These are phyloP conservation scores for Melolontha melolontha DNA, from an alignment of 2,888 invertebrate species.

Conservation along the genomic window DNA sequence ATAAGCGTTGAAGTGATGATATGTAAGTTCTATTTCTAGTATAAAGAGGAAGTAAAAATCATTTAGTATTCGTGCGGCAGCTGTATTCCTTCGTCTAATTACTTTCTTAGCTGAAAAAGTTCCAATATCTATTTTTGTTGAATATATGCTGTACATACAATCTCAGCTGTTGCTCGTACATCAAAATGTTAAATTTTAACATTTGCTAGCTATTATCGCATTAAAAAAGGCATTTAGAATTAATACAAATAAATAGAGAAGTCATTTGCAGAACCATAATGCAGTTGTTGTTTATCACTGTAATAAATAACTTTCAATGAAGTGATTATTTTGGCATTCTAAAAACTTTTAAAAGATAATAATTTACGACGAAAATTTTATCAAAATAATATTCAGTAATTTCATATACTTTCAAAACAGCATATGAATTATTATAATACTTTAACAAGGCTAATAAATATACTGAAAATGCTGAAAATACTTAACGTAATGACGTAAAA, in stretches of 20 bases:
- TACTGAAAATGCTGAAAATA: no score
- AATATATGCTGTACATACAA: slow-evolving; percentile 49
- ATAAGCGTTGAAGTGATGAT: slow-evolving; percentile 15
- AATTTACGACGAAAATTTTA: no score
- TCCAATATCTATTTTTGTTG: slow-evolving; percentile 49
- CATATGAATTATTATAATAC: no score
- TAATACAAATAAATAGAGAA: neutral
- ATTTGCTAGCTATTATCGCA: slow-evolving; percentile 4
- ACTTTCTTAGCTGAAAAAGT: slow-evolving; percentile 49
- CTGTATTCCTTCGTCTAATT: slow-evolving; percentile 50
- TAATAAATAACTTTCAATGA: no score
- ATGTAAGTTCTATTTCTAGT: slow-evolving; percentile 50
- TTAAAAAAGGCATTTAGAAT: neutral
- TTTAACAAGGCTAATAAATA: no score
- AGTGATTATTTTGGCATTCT: no score
- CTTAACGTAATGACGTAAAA: no score
- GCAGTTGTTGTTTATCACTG: no score
- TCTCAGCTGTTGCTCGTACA: slow-evolving; percentile 57
- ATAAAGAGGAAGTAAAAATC: slow-evolving; percentile 55
- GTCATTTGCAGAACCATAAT: no score
- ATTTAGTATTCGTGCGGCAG: slow-evolving; percentile 50
- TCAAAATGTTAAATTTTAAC: slow-evolving; percentile 45
- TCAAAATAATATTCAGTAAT: no score
- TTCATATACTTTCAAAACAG: no score
- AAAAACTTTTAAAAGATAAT: no score